Evolutionary conservation across 2,888 invertebrate species (phyloP).

Genomic region (Brachypalpus laphriformis): DNA sequence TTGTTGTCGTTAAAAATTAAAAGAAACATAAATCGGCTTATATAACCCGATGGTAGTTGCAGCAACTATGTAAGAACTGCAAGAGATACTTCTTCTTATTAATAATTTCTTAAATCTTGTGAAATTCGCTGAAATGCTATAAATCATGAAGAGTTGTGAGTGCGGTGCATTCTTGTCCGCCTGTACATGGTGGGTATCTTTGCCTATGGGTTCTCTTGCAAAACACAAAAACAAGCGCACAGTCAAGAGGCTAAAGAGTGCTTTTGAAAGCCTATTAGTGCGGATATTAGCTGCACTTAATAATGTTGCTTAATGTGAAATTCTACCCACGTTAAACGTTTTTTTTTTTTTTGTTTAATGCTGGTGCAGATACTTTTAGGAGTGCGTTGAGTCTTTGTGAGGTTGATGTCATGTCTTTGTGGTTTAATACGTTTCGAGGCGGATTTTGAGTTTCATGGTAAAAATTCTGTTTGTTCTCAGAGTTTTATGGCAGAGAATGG

Average conservation of each 20-base stretch:
- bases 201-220: neutral
- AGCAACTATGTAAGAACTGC: neutral
- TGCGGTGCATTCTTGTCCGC: neutral
- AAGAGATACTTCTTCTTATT: constrained; percentile 12
- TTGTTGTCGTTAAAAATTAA: constrained; percentile 23
- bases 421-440: neutral
- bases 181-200: neutral
- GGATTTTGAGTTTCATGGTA: no score
- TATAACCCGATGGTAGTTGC: neutral
- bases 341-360: neutral
- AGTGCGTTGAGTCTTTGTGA: neutral
- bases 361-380: neutral
- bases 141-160: constrained; percentile 51
- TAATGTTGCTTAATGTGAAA: constrained; percentile 17
- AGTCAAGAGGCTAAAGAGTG: neutral
- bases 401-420: neutral
- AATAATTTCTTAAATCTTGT: constrained; percentile 35
- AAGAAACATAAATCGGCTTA: constrained; percentile 2
- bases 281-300: constrained; percentile 39
- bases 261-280: constrained; percentile 37
- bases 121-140: constrained; percentile 43
- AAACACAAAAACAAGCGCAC: neutral
- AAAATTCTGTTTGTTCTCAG: no score
- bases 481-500: no score
- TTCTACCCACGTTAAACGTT: constrained; percentile 23